Conservation (phyloP, 2,888 invertebrate species). For the Nomada goodeniana region DNA sequence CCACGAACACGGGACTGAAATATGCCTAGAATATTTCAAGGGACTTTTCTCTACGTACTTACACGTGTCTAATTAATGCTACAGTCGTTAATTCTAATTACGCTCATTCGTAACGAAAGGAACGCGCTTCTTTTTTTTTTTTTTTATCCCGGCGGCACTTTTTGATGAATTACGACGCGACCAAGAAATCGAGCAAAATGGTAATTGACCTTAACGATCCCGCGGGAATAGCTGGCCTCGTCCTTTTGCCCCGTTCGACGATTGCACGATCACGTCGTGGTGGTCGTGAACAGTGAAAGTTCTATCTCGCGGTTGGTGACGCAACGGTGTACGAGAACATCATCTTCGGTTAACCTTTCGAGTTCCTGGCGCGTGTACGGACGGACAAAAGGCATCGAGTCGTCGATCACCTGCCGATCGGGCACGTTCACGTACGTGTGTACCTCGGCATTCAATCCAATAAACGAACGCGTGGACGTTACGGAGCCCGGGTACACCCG, state of each 20-base stretch:
- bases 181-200: constrained; percentile 33
- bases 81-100: constrained; percentile 54
- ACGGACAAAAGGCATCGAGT: constrained; percentile 28
- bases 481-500: too few relatives aligned
- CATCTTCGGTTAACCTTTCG: constrained; percentile 75
- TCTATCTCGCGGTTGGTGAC: constrained; percentile 69
- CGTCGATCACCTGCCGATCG: constrained; percentile 49
- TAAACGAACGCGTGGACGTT: constrained; percentile 1
- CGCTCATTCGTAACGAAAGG: constrained; percentile 33
- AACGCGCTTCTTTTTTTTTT: too few relatives aligned
- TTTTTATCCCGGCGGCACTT: not conserved
- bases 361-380: constrained; percentile 24
- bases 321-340: constrained; percentile 69
- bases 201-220: constrained; percentile 55
- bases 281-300: constrained; percentile 73
- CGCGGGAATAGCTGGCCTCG: constrained; percentile 19
- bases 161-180: constrained; percentile 24
- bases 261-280: constrained; percentile 17
- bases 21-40: constrained; percentile 15
- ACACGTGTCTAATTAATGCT: constrained; percentile 52
- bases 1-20: not conserved
- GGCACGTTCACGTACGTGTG: constrained; percentile 7
- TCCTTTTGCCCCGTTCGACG: constrained; percentile 27
- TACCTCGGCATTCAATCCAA: constrained; percentile 8
- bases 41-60: constrained; percentile 21